phyloP scores from a whole-genome alignment of 2,113 vertebrate species.

The Eulacestoma nigropectus region DNA sequence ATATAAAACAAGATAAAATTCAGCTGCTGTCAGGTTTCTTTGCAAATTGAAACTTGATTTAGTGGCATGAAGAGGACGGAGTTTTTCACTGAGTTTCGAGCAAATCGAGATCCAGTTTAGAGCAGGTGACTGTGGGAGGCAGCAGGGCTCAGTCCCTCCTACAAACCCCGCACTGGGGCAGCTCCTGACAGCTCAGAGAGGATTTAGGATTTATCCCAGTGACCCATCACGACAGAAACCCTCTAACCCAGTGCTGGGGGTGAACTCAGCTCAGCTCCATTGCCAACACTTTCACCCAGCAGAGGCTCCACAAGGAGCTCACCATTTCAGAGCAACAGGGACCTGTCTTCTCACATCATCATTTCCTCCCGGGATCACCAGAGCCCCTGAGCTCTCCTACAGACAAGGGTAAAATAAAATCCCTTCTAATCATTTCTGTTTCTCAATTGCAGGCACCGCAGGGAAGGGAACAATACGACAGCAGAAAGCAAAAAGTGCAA shows the following conservation, averaged over 20 bases:
- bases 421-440: not conserved
- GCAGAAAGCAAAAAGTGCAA: not conserved
- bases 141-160: not conserved
- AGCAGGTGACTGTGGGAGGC: not conserved
- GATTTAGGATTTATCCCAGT: not conserved
- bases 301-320: not conserved
- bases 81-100: not conserved
- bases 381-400: not conserved
- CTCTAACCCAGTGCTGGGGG: not conserved
- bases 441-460: rapidly evolving
- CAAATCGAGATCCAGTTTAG: not conserved
- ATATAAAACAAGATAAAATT: slow-evolving; percentile 11
- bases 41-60: not conserved
- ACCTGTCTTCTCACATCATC: not conserved
- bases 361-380: not conserved
- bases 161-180: not conserved
- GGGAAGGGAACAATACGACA: not conserved
- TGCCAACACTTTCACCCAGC: not conserved
- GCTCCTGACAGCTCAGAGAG: not conserved
- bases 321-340: not conserved
- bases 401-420: not conserved
- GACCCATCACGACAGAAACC: not conserved
- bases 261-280: not conserved
- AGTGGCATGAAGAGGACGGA: not conserved
- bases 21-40: not conserved